A percentile compares a stretch with the other conserved stretches of the same genome.
These are phyloP conservation scores for Habroteleia sp. DNA, from an alignment of 2,888 invertebrate genomes.

Conservation along the genomic window DNA sequence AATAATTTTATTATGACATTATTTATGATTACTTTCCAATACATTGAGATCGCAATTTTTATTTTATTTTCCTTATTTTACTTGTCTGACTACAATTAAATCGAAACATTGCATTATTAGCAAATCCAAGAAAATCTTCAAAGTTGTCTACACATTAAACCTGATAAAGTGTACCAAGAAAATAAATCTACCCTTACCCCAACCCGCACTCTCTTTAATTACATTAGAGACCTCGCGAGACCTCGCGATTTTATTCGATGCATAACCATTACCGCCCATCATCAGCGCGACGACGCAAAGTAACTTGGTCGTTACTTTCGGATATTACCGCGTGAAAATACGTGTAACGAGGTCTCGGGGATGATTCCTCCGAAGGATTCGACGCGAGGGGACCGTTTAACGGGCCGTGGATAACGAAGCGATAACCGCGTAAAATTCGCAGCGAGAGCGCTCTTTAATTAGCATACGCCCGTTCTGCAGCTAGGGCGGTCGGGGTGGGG, in stretches of 20 bases:
- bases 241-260: constrained; percentile 1
- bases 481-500: constrained; percentile 6
- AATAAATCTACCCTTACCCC: not conserved
- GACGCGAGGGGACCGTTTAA: constrained; percentile 67
- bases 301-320: constrained; percentile 37
- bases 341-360: constrained; percentile 67
- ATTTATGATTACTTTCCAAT: no score
- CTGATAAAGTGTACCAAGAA: no score
- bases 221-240: constrained; percentile 19
- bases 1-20: no score
- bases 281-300: constrained; percentile 32
- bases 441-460: constrained; percentile 76
- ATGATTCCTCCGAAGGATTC: constrained; percentile 65
- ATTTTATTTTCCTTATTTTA: no score
- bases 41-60: no score
- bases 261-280: constrained; percentile 33
- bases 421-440: constrained; percentile 74
- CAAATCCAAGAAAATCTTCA: no score
- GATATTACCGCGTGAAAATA: constrained; percentile 47
- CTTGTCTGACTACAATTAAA: no score
- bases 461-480: constrained; percentile 69
- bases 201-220: constrained; percentile 17
- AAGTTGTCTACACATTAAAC: no score
- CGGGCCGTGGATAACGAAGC: constrained; percentile 71
- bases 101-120: no score